phyloP scores from a whole-genome alignment of 2,113 vertebrate species.

The Neotragus moschatus region DNA sequence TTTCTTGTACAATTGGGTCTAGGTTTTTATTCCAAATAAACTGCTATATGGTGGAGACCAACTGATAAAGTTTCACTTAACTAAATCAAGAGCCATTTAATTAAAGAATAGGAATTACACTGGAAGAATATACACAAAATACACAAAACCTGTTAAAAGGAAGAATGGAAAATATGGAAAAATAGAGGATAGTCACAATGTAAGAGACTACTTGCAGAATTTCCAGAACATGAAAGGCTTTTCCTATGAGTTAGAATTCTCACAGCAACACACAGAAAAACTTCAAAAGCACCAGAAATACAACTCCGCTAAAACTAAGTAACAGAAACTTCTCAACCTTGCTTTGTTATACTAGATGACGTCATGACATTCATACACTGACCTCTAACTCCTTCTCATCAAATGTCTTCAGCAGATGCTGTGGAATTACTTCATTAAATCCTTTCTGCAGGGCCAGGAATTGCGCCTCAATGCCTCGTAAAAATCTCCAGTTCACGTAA shows the following conservation, averaged over 20 bases:
- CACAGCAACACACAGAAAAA: neutral
- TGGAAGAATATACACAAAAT: neutral
- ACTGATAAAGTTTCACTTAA: neutral
- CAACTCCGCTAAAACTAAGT: neutral
- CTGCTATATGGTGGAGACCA: neutral
- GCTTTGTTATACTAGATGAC: constrained; percentile 8
- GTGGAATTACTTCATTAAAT: constrained; percentile 99
- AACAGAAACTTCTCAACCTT: constrained; percentile 34
- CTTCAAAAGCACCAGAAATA: constrained; percentile 17
- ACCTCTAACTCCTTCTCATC: constrained; percentile 99
- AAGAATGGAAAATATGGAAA: neutral
- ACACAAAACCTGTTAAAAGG: neutral
- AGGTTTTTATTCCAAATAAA: constrained; percentile 12
- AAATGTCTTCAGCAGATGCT: constrained; percentile 97
- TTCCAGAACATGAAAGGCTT: neutral
- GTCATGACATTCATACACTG: constrained; percentile 52
- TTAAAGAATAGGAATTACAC: neutral
- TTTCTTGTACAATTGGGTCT: neutral
- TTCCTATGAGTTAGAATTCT: neutral
- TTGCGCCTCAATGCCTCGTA: constrained; percentile 97
- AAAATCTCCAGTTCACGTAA: constrained; percentile 99
- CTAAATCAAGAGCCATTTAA: neutral
- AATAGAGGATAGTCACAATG: neutral
- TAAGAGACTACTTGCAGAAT: neutral
- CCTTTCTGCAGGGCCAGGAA: constrained; percentile 98